A percentile compares a stretch with the other conserved stretches of the same genome.
phyloP scores from a whole-genome alignment of 2,797 vertebrate species.

The Sebastes umbrosus region DNA sequence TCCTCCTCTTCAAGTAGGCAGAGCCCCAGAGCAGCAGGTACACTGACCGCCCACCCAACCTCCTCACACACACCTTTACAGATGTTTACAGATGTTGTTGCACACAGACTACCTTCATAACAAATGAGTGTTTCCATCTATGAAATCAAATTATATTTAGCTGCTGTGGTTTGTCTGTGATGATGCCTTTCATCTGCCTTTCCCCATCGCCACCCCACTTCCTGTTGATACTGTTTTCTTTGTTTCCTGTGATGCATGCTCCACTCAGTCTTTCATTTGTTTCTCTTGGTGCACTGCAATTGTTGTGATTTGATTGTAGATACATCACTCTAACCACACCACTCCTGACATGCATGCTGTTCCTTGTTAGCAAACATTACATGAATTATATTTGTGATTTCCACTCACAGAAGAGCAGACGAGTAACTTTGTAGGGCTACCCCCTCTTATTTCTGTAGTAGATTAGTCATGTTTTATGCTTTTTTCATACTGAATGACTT shows the following conservation, averaged over 20 bases:
- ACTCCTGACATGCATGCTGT: not conserved
- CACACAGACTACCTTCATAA: not conserved
- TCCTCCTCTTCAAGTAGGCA: conserved; percentile 84
- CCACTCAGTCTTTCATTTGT: not conserved
- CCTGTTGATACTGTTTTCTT: not conserved
- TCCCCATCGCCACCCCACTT: not conserved
- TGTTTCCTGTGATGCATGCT: conserved; percentile 1
- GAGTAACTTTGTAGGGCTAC: not conserved
- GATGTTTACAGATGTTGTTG: not conserved
- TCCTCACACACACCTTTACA: conserved; percentile 5
- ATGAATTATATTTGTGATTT: not conserved
- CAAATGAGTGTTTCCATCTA: not conserved
- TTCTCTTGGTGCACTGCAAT: not conserved
- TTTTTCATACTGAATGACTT: too few species aligned
- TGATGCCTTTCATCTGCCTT: not conserved
- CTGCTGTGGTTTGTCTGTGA: not conserved
- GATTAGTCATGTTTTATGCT: too few species aligned
- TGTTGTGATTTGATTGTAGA: not conserved
- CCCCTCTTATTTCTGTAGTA: too few species aligned
- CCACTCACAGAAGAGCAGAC: not conserved
- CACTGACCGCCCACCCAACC: conserved; percentile 50
- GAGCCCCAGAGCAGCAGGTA: conserved; percentile 94
- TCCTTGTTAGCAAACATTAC: not conserved
- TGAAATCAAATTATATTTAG: too few species aligned
- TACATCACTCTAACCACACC: not conserved